These are phyloP conservation scores for Oreochromis aureus DNA, from an alignment of 2,113 vertebrate species.

Conservation along the genomic window DNA sequence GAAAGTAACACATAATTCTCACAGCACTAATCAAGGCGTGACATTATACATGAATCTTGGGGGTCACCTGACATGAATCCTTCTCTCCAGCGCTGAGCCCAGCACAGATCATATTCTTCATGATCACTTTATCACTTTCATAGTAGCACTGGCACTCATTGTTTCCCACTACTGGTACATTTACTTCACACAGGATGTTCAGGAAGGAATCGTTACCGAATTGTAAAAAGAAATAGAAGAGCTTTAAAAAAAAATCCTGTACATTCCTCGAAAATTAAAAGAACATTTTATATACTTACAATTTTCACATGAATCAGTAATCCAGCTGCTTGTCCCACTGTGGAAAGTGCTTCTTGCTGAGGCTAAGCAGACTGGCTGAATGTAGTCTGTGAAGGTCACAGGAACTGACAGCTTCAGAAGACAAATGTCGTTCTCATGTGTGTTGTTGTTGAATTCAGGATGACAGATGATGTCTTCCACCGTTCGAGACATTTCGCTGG, in stretches of 20 bases:
- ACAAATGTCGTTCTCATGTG: background rate
- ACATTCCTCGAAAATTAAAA: background rate
- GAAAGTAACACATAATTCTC: background rate
- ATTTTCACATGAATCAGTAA: background rate
- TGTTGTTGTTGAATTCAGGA: background rate
- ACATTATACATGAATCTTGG: background rate
- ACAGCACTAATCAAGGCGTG: background rate
- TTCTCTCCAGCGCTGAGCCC: background rate
- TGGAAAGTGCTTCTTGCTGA: background rate
- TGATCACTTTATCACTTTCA: background rate
- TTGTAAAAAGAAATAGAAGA: background rate
- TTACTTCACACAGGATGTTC: background rate
- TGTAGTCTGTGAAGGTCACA: slow-evolving; percentile 10
- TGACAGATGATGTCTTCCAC: background rate
- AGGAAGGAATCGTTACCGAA: background rate
- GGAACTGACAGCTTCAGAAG: slow-evolving; percentile 45
- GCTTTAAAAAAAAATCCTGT: accelerated
- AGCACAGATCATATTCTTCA: background rate
- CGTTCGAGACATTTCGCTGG: background rate
- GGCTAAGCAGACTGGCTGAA: slow-evolving; percentile 74
- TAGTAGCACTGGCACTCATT: background rate
- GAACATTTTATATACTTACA: background rate
- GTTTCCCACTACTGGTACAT: background rate
- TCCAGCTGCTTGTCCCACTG: background rate
- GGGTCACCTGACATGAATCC: background rate